phyloP scores from a whole-genome alignment of 2,888 invertebrate species.

The Erebia ligea region DNA sequence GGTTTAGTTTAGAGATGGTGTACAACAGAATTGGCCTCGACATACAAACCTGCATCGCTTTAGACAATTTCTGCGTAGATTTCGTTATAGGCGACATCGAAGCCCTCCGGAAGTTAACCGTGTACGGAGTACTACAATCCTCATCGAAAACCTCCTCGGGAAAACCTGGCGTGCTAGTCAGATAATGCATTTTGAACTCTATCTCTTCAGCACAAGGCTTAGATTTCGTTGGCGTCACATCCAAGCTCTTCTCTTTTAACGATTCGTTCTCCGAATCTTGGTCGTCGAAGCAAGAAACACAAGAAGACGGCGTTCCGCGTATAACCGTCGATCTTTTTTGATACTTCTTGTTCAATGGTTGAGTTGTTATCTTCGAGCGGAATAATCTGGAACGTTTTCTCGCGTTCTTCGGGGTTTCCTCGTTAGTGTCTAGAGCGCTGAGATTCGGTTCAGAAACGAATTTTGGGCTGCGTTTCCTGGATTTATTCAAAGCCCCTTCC shows the following conservation, averaged over 20 bases:
- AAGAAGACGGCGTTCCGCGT: conserved; percentile 66
- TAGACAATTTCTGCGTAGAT: conserved; percentile 92
- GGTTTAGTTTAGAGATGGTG: background rate
- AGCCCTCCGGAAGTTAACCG: conserved; percentile 83
- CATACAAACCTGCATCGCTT: conserved; percentile 92
- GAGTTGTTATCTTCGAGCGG: conserved; percentile 67
- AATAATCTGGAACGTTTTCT: conserved; percentile 70
- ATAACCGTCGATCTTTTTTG: conserved; percentile 61
- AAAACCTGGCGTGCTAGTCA: conserved; percentile 76
- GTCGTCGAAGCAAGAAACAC: conserved; percentile 75
- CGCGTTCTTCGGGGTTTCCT: conserved; percentile 73
- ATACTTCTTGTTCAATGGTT: conserved; percentile 70
- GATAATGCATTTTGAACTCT: conserved; percentile 61
- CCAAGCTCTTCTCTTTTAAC: conserved; percentile 47
- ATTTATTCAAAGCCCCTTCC: conserved; percentile 67
- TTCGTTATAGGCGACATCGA: conserved; percentile 95
- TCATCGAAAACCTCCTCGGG: conserved; percentile 61
- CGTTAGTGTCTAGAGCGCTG: conserved; percentile 62
- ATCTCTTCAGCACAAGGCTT: conserved; percentile 46
- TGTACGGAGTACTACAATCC: conserved; percentile 69
- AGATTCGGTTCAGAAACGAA: conserved; percentile 79
- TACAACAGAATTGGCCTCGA: conserved; percentile 11
- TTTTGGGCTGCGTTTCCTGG: conserved; percentile 70
- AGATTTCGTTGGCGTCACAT: conserved; percentile 62
- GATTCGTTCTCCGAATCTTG: conserved; percentile 63